phyloP scores from a whole-genome alignment of 2,888 invertebrate species.

The Eutolmus rufibarbis region DNA sequence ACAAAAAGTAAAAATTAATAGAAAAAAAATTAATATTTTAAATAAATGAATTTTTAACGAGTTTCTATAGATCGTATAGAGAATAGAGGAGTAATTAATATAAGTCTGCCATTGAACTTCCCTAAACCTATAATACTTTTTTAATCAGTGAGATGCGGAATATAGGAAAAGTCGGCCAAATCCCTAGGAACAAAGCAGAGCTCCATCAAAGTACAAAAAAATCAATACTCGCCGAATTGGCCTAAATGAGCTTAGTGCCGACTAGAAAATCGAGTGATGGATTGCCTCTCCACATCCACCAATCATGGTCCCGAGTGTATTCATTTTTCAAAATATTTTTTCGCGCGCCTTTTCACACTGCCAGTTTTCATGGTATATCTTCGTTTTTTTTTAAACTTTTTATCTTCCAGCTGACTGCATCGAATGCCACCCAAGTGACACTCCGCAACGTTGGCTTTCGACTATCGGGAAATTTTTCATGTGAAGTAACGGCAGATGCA shows the following conservation, averaged over 20 bases:
- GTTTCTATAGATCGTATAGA: not conserved
- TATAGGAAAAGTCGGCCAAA: not conserved
- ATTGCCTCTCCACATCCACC: not conserved
- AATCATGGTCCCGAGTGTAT: slow-evolving; percentile 8
- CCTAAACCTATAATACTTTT: not conserved
- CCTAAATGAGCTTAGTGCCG: not conserved
- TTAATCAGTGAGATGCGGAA: not conserved
- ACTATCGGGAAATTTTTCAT: slow-evolving; percentile 75
- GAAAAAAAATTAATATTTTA: too few species aligned
- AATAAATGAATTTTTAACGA: too few species aligned
- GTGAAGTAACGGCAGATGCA: slow-evolving; percentile 75
- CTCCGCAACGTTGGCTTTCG: slow-evolving; percentile 73
- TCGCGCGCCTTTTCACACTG: not conserved
- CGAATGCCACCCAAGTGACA: slow-evolving; percentile 74
- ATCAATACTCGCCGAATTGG: not conserved
- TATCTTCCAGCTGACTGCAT: slow-evolving; percentile 68
- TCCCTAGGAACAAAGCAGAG: not conserved
- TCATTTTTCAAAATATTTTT: slow-evolving; percentile 21
- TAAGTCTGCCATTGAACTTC: not conserved
- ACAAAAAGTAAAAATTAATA: too few species aligned
- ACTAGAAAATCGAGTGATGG: slow-evolving; percentile 17
- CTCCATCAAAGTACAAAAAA: not conserved
- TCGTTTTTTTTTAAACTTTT: slow-evolving; percentile 34
- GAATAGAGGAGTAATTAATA: not conserved
- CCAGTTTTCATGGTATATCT: not conserved